Percentiles rank a stretch among this genome's conserved stretches.
Evolutionary conservation across 2,113 vertebrate species (phyloP).

Genomic region (Catharus minimus): DNA sequence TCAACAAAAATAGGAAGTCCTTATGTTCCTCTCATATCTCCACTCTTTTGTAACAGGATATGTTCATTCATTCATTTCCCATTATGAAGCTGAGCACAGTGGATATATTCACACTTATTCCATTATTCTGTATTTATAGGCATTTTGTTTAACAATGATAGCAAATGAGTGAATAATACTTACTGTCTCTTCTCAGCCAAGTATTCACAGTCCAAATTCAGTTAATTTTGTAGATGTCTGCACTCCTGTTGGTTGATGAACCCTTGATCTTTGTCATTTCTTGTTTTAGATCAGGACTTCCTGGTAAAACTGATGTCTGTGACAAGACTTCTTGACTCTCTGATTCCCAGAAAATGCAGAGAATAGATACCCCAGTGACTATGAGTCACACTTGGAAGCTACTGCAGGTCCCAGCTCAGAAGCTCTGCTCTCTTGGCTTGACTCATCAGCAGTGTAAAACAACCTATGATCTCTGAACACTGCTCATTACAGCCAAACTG

Average conservation of each 20-base stretch:
- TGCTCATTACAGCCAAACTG: background rate
- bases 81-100: background rate
- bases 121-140: background rate
- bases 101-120: background rate
- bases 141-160: background rate
- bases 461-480: background rate
- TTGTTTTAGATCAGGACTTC: background rate
- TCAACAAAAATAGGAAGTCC: background rate
- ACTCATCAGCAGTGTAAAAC: background rate
- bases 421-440: background rate
- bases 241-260: background rate
- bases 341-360: slow-evolving; percentile 31
- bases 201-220: background rate
- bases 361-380: background rate
- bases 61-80: background rate
- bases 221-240: background rate
- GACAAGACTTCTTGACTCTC: background rate
- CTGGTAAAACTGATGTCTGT: background rate
- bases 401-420: background rate
- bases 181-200: background rate
- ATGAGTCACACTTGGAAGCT: slow-evolving; percentile 9
- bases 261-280: background rate
- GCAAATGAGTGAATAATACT: background rate
- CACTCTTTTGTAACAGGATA: background rate
- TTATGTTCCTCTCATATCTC: background rate